Conservation (phyloP, 2,797 vertebrate genomes). For the Enteromius mattozi region DNA sequence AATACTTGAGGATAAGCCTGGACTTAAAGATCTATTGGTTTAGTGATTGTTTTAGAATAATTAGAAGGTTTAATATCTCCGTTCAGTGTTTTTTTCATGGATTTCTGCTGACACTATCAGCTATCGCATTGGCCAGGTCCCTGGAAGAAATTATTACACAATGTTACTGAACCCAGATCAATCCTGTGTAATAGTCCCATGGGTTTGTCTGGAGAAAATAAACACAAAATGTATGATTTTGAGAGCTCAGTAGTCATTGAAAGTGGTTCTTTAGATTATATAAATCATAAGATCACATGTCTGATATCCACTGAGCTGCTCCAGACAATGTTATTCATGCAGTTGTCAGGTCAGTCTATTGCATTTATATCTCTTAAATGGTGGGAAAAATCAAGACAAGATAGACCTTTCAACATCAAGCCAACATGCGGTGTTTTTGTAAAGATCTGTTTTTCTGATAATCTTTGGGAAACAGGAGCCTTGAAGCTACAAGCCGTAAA, state of each 20-base stretch:
- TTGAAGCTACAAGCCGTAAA: not conserved
- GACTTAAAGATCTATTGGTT: slow-evolving; percentile 32
- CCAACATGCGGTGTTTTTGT: slow-evolving; percentile 7
- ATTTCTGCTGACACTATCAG: slow-evolving; percentile 34
- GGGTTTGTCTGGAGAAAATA: not conserved
- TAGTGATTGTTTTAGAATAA: slow-evolving; percentile 46
- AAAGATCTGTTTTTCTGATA: slow-evolving; percentile 9
- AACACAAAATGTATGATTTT: slow-evolving; percentile 3
- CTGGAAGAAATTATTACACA: slow-evolving; percentile 25
- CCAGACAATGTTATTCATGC: slow-evolving; percentile 22
- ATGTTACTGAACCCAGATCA: slow-evolving; percentile 45
- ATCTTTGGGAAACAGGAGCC: not conserved
- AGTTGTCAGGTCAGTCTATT: slow-evolving; percentile 29
- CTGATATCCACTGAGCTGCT: slow-evolving; percentile 29
- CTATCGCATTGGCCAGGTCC: slow-evolving; percentile 28
- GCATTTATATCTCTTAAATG: slow-evolving; percentile 43
- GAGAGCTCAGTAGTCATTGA: slow-evolving; percentile 34
- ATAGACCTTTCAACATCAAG: slow-evolving; percentile 11
- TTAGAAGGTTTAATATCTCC: slow-evolving; percentile 32
- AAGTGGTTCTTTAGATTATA: slow-evolving; percentile 43
- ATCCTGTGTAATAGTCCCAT: slow-evolving; percentile 23
- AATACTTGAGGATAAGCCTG: not conserved
- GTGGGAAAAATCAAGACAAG: not conserved
- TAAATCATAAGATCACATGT: slow-evolving; percentile 37
- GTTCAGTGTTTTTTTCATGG: slow-evolving; percentile 9